Base-by-base conservation (phyloP, 2,888 invertebrate genomes). In the Orthosia gracilis region DNA sequence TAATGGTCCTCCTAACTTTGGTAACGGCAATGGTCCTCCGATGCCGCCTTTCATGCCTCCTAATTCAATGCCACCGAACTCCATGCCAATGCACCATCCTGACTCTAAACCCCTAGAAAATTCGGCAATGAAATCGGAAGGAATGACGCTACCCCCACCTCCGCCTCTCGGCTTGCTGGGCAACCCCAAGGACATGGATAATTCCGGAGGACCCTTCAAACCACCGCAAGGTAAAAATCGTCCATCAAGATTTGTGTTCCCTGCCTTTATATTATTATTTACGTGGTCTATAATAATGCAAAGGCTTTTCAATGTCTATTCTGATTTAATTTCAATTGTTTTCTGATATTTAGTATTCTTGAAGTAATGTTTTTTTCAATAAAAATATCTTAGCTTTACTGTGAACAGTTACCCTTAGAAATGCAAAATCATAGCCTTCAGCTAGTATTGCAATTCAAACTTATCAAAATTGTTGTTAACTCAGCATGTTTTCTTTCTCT, bases 41-140 rank as follows among this genome's bases (percentile, higher is more conserved):
- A 90, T 93, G 90, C 92, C 92, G n/a, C 82, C 82, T 15, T 93
- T 93, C 74, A 92, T 94, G 88, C 91, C 92, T 3, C 91, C 91
- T 45, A 91, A 88, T 73, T 69, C 83, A 13, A 80, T 88, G 78
- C 85, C 88, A 21, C 86, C 88, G 9, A 91, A 85, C 65, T 80
- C 87, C 4, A 85, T 89, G 78, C 75, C 89, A 0, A 80, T 88
- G 58, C 88, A 86, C 65, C 79, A 89, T 31, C 82, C 92, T 47
- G 93, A 93, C 47, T 85, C 89, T 15, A 92, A 92, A 52, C 26
- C 80, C 4, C 77, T 91, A 78, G 92, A 93, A 45, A 83, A 83
- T 18, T 49, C 77, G 11, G 57, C 84, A 17, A 78, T 80, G 65
- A 84, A 74, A 54, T 57, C 76, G 11, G 87, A 87, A n/a, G 49